phyloP scores from a whole-genome alignment of 2,888 invertebrate species.

The Deilephila porcellus region DNA sequence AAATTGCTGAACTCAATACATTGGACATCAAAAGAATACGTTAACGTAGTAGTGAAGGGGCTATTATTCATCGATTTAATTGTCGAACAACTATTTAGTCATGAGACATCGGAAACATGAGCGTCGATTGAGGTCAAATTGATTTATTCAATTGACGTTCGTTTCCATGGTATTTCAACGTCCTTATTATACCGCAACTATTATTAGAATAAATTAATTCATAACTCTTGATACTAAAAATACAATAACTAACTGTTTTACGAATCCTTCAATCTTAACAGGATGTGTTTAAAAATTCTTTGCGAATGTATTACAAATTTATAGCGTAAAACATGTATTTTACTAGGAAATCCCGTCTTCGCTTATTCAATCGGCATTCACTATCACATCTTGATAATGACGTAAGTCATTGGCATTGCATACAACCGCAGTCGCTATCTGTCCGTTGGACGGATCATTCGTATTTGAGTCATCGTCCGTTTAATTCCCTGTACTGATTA shows the following conservation, averaged over 20 bases:
- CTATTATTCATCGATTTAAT: constrained; percentile 37
- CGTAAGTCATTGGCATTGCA: background rate
- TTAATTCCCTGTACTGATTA: constrained; percentile 57
- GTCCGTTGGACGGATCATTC: background rate
- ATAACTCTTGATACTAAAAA: background rate
- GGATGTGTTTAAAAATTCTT: background rate
- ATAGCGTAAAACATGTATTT: background rate
- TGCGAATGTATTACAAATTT: background rate
- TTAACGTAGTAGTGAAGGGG: background rate
- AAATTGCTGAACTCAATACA: background rate
- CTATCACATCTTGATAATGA: constrained; percentile 8
- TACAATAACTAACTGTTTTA: background rate
- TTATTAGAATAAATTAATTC: background rate
- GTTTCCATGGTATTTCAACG: background rate
- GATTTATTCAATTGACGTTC: constrained; percentile 27
- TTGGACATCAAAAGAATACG: background rate
- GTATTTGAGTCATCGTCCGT: constrained; percentile 58
- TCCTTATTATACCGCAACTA: background rate
- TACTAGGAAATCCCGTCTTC: background rate
- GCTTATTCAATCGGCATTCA: background rate
- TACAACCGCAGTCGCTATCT: constrained; percentile 2
- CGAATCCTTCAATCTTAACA: background rate
- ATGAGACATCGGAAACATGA: constrained; percentile 28
- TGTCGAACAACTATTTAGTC: constrained; percentile 24
- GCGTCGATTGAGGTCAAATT: constrained; percentile 30